phyloP scores from a whole-genome alignment of 2,797 vertebrate genomes.

The Sebastes kiyomatsui region DNA sequence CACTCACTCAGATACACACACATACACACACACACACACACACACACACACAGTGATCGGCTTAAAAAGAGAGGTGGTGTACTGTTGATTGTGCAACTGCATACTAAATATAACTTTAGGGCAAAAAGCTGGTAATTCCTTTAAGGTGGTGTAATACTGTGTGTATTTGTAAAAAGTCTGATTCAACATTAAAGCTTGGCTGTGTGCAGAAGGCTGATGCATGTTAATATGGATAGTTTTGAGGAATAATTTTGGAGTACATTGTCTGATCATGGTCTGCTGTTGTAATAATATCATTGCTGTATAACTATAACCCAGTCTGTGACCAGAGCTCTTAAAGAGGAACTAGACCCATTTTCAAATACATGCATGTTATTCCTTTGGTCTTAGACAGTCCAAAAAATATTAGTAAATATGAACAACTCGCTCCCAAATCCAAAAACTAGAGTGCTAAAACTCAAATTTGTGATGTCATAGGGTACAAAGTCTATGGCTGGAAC shows the following conservation, averaged over 20 bases:
- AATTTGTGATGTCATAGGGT: too few relatives aligned
- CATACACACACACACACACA: neutral
- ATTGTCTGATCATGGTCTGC: neutral
- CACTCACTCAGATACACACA: neutral
- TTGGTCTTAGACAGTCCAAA: too few relatives aligned
- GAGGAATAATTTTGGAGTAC: neutral
- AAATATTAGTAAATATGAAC: too few relatives aligned
- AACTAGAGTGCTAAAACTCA: too few relatives aligned
- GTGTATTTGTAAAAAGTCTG: neutral
- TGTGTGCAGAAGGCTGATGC: neutral
- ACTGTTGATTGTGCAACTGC: conserved; percentile 30
- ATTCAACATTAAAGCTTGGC: neutral
- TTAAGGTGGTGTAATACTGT: neutral
- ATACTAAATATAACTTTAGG: conserved; percentile 40
- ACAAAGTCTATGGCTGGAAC: too few relatives aligned
- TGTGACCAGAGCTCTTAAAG: neutral
- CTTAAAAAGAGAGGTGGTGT: conserved; percentile 43
- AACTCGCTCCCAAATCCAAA: too few relatives aligned
- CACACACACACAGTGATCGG: conserved; percentile 14
- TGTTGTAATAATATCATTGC: neutral
- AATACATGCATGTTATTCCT: too few relatives aligned
- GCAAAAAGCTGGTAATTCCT: conserved; percentile 14
- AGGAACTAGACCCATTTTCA: too few relatives aligned
- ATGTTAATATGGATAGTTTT: neutral
- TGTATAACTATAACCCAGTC: neutral